phyloP scores from a whole-genome alignment of 2,797 vertebrate species.

The Aeoliscus strigatus region DNA sequence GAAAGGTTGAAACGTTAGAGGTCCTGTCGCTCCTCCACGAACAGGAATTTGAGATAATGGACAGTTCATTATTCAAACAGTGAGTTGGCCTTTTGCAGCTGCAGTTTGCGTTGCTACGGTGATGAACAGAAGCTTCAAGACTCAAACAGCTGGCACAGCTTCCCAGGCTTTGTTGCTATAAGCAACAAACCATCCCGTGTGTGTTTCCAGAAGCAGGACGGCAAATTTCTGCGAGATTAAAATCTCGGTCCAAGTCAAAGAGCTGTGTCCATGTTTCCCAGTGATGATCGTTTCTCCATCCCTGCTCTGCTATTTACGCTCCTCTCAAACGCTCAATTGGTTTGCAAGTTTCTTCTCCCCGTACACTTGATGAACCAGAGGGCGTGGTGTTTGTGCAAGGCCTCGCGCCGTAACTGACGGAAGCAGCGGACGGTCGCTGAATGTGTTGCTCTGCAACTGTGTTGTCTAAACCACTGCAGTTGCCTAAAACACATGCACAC shows the following conservation, averaged over 20 bases:
- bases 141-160: neutral
- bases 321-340: slow-evolving; percentile 7
- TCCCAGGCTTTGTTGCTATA: neutral
- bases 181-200: no score
- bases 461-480: no score
- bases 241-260: neutral
- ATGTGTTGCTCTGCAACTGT: no score
- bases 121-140: neutral
- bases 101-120: neutral
- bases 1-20: no score
- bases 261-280: slow-evolving; percentile 3
- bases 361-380: no score
- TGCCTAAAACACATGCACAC: no score
- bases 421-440: no score
- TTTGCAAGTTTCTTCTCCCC: slow-evolving; percentile 6
- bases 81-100: neutral
- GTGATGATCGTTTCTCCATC: slow-evolving; percentile 11
- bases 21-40: no score
- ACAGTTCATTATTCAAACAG: no score
- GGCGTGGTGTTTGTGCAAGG: no score
- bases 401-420: no score
- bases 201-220: neutral
- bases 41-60: no score
- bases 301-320: neutral
- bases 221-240: neutral